Conservation (phyloP, 2,113 vertebrate species). For the Propithecus coquereli region DNA sequence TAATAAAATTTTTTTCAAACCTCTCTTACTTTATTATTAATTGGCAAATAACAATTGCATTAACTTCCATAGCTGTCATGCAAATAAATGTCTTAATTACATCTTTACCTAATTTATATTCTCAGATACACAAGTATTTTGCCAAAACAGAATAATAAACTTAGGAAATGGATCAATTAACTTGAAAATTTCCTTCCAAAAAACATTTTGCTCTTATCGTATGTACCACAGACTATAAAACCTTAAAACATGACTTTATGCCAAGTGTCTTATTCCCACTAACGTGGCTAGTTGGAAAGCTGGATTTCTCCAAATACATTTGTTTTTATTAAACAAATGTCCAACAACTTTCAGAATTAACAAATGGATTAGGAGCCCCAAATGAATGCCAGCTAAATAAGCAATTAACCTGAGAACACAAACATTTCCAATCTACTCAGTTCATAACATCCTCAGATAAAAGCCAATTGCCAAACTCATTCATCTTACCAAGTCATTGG, state of each 20-base stretch:
- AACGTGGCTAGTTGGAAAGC: not conserved
- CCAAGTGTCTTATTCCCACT: not conserved
- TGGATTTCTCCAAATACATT: not conserved
- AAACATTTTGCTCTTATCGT: not conserved
- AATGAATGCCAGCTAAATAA: constrained; percentile 24
- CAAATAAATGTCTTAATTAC: not conserved
- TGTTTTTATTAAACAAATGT: constrained; percentile 28
- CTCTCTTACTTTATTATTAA: not conserved
- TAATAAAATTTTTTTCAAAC: not conserved
- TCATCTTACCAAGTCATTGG: not conserved
- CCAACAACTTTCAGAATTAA: not conserved
- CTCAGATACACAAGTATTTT: not conserved
- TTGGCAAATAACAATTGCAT: not conserved
- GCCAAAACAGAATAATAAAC: not conserved
- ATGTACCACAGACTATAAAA: not conserved
- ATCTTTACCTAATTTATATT: not conserved
- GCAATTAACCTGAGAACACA: constrained; percentile 10
- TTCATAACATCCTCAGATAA: not conserved
- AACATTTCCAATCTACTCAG: not conserved
- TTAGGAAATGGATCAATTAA: not conserved
- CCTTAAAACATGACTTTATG: not conserved
- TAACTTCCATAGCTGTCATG: not conserved
- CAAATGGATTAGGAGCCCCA: not conserved
- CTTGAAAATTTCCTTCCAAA: not conserved
- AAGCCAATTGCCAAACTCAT: not conserved